phyloP scores from a whole-genome alignment of 2,113 vertebrate species.

The Petrocephalus microphthalmus region DNA sequence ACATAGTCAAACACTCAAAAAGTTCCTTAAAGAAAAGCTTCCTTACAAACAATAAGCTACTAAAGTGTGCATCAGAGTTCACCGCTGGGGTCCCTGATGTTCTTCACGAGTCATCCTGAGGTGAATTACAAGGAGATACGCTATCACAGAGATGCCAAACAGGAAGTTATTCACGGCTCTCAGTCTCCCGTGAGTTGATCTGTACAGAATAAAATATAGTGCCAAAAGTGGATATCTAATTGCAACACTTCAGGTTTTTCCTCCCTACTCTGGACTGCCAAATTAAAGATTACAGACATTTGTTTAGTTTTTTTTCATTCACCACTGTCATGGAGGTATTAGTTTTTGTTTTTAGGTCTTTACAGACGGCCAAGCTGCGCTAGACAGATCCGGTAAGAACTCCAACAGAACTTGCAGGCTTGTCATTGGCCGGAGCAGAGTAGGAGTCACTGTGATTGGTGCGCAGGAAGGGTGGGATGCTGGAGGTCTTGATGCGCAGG shows the following conservation, averaged over 20 bases:
- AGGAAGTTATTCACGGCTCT: not conserved
- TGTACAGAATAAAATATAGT: not conserved
- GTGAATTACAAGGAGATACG: not conserved
- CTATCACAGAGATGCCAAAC: not conserved
- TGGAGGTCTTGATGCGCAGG: conserved; percentile 85
- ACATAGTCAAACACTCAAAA: not conserved
- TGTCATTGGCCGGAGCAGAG: conserved; percentile 51
- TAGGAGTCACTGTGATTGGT: conserved; percentile 71
- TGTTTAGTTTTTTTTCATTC: not conserved
- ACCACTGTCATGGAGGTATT: not conserved
- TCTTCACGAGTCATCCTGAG: conserved; percentile 2
- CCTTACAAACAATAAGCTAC: not conserved
- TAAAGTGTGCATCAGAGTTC: not conserved
- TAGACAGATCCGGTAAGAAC: conserved; percentile 72
- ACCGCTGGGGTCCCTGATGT: not conserved
- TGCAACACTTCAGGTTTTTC: not conserved
- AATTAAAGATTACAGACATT: not conserved
- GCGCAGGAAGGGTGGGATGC: conserved; percentile 77
- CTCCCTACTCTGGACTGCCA: not conserved
- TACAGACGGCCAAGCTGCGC: not conserved
- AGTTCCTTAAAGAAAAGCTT: not conserved
- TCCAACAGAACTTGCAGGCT: conserved; percentile 61
- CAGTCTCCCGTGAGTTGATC: not conserved
- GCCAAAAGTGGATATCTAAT: not conserved
- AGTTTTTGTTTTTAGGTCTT: not conserved